Evolutionary conservation across 1,140 invertebrate genomes (phyloP).

Genomic region (Lasioglossum albipes): DNA sequence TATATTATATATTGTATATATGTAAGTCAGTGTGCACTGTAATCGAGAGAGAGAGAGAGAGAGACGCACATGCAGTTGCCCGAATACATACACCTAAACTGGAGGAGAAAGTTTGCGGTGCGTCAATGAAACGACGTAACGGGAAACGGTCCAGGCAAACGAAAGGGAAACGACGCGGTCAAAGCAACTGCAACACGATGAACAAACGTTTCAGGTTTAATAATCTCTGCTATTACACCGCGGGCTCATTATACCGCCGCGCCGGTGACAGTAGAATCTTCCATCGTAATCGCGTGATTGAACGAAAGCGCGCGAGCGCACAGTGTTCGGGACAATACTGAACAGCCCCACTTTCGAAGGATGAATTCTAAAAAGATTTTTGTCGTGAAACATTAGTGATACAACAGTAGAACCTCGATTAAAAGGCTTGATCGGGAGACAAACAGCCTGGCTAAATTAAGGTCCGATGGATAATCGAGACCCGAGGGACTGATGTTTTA

Average conservation of each 20-base stretch:
- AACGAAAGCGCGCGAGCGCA: too few relatives aligned
- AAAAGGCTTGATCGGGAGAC: too few relatives aligned
- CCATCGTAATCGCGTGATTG: not conserved
- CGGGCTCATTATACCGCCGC: not conserved
- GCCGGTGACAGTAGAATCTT: not conserved
- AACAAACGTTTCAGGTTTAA: not conserved
- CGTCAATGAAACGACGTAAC: not conserved
- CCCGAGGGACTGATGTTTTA: too few relatives aligned
- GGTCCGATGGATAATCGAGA: too few relatives aligned
- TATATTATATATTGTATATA: too few relatives aligned
- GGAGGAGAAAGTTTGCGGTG: constrained; percentile 13
- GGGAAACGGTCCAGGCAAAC: not conserved
- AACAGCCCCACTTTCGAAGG: too few relatives aligned
- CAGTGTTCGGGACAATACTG: too few relatives aligned
- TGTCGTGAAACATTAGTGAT: too few relatives aligned
- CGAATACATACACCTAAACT: not conserved
- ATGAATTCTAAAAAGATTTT: too few relatives aligned
- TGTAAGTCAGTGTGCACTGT: not conserved
- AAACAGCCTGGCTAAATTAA: too few relatives aligned
- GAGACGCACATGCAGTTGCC: not conserved
- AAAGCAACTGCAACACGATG: not conserved
- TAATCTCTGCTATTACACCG: not conserved
- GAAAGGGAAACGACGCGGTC: not conserved
- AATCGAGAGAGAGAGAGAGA: too few relatives aligned
- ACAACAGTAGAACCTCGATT: too few relatives aligned